Base-by-base conservation (phyloP, 2,113 vertebrate species). In the Carettochelys insculpta region DNA sequence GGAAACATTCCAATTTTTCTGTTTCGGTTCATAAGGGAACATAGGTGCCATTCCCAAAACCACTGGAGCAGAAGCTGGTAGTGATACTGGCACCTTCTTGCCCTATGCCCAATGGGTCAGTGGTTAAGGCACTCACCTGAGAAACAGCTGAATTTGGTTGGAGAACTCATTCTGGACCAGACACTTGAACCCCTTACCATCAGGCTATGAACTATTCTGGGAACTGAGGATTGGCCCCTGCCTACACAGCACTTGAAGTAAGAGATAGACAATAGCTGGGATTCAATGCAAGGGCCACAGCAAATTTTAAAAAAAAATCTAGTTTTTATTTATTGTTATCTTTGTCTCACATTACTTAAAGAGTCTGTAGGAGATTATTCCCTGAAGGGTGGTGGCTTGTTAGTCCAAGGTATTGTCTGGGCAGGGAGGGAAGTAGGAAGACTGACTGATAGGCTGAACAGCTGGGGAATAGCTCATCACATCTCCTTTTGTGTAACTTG, bases 381-480 rank as follows among this genome's bases (percentile, higher is more conserved):
- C 48, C 48, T 12, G 48, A 20, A 48, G 20, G 16, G 14, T 83
- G 80, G n/a, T 29, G 34, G 14, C 53, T 56, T 34, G 50, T 13
- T 47, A 50, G 20, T 51, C 19, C 78, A 75, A 47, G n/a, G 79
- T 19, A 12, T 5, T 24, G 65, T 81, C 52, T 2, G 61, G n/a
- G 9, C 9, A 19, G 4, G n/a, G n/a, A 5, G 34, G 61, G 34
- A 68, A 16, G 9, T n/a, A 68, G n/a, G n/a, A n/a, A 38, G 22
- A 48, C 25, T 76, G 25, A n/a, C 54, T 11, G 48, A n/a, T 16
- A 78, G 52, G 5, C 3, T 1, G 12, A 8, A 83, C 3, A 41
- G n/a, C 77, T 0, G 0, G 9, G 19, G 61, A n/a, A 68, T 68
- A 5, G 20, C n/a, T 68, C n/a, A 68, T 38, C 19, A n/a, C 61